These are phyloP conservation scores for Wiebesia pumilae DNA, from an alignment of 1,140 invertebrate species.

Conservation along the genomic window DNA sequence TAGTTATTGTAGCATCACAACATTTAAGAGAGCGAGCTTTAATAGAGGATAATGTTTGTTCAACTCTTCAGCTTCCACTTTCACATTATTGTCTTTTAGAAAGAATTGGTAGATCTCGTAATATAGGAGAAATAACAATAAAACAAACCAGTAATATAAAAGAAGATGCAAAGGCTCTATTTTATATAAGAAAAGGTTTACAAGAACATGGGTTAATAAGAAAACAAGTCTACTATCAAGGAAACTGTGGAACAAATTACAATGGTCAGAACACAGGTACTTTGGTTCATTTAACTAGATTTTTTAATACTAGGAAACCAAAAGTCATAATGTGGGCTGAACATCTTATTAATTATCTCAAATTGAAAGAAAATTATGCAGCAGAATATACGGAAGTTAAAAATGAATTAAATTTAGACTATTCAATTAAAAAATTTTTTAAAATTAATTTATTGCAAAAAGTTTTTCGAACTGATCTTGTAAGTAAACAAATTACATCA, in stretches of 20 bases:
- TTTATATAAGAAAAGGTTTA: slow-evolving; percentile 81
- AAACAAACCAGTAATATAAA: slow-evolving; percentile 78
- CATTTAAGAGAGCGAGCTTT: slow-evolving; percentile 77
- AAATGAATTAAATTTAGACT: slow-evolving; percentile 69
- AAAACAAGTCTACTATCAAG: slow-evolving; percentile 78
- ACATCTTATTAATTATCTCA: slow-evolving; percentile 77
- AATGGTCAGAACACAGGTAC: slow-evolving; percentile 67
- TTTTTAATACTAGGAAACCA: slow-evolving; percentile 77
- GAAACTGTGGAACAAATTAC: slow-evolving; percentile 66
- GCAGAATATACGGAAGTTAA: slow-evolving; percentile 77
- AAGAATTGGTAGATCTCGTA: slow-evolving; percentile 83
- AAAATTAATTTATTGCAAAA: slow-evolving; percentile 73
- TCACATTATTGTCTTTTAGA: slow-evolving; percentile 85
- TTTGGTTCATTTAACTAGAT: slow-evolving; percentile 79
- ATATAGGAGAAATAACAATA: slow-evolving; percentile 82
- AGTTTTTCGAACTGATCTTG: slow-evolving; percentile 71
- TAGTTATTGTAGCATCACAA: slow-evolving; percentile 86
- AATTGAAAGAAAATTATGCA: slow-evolving; percentile 74
- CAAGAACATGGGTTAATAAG: slow-evolving; percentile 78
- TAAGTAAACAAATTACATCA: slow-evolving; percentile 54
- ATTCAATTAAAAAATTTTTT: slow-evolving; percentile 74
- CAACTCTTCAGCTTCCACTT: slow-evolving; percentile 75
- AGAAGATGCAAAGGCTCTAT: slow-evolving; percentile 80
- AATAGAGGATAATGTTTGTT: slow-evolving; percentile 74
- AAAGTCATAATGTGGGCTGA: slow-evolving; percentile 77